A percentile compares a stretch with the other conserved stretches of the same genome.
phyloP scores from a whole-genome alignment of 2,888 invertebrate species.

The Platycnemis pennipes region DNA sequence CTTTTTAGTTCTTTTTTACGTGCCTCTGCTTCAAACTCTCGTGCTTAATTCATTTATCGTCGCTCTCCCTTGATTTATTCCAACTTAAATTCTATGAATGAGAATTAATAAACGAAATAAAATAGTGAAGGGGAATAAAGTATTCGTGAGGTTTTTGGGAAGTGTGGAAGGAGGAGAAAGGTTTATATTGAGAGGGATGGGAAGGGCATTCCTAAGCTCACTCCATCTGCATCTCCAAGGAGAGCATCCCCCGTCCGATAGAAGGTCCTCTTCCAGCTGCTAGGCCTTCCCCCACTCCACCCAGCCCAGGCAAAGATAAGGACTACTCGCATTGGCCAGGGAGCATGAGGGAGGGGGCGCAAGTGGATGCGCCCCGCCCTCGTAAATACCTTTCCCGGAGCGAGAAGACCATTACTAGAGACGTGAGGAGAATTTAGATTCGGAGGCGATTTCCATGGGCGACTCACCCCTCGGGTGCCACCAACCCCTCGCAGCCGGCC shows the following conservation, averaged over 20 bases:
- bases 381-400: constrained; percentile 42
- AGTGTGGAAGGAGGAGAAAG: neutral
- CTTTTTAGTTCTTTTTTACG: too few relatives aligned
- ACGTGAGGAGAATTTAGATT: constrained; percentile 45
- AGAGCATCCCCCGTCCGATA: neutral
- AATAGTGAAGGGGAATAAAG: neutral
- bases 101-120: neutral
- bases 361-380: constrained; percentile 28
- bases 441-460: neutral
- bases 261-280: neutral
- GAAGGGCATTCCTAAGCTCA: neutral
- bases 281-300: neutral
- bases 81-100: too few relatives aligned
- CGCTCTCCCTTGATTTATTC: too few relatives aligned
- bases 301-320: neutral
- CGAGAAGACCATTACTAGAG: constrained; percentile 33
- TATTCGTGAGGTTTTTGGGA: neutral
- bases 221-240: neutral
- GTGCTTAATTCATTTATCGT: too few relatives aligned
- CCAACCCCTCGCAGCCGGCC: neutral
- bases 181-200: neutral
- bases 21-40: too few relatives aligned
- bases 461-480: neutral
- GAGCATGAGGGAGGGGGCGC: neutral
- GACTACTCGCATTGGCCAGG: neutral